Base-by-base conservation (phyloP, 2,888 invertebrate genomes). In the Hydriomena furcata region DNA sequence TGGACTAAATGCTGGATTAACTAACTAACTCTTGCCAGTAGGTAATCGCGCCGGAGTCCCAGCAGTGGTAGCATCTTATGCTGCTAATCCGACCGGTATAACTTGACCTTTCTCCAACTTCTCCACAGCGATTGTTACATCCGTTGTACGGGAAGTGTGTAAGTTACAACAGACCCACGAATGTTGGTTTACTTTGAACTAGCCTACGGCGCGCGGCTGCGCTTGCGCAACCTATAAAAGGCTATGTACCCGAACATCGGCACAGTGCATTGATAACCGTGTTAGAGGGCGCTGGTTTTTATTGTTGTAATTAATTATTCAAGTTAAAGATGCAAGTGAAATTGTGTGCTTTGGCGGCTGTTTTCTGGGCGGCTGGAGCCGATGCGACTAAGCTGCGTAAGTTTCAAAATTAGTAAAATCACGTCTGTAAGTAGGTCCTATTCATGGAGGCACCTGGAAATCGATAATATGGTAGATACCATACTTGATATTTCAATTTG, bases 361-460 rank as follows among this genome's bases (percentile, higher is more conserved):
- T 70, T 32, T 66, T 66, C 60, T 68, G 62, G 46, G 52, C 68
- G 20, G 67, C 65, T 8, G 60, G 63, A 25, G 67, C 63, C 0
- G 55, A 43, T 13, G 82, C 77, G 20, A 79, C 73, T n/a, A 63
- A 56, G 2, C 52, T 86, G 41, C 86, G 86, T 87, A 55, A 86
- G 86, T 85, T 30, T n/a, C 17, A 17, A 2, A 17, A 4, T 17
- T 17, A 17, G 2, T 17, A 17, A 17, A 17, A n/a, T n/a, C n/a
- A n/a, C n/a, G n/a, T n/a, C n/a, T n/a, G n/a, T n/a, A n/a, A n/a
- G n/a, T n/a, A n/a, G n/a, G n/a, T n/a, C n/a, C n/a, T n/a, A n/a
- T n/a, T n/a, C n/a, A n/a, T n/a, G n/a, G n/a, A n/a, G n/a, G n/a
- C n/a, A n/a, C n/a, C n/a, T n/a, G n/a, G n/a, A n/a, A n/a, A n/a